A percentile compares a stretch with the other conserved stretches of the same genome.
Evolutionary conservation across 2,888 invertebrate genomes (phyloP).

Genomic region (Eulithis prunata): DNA sequence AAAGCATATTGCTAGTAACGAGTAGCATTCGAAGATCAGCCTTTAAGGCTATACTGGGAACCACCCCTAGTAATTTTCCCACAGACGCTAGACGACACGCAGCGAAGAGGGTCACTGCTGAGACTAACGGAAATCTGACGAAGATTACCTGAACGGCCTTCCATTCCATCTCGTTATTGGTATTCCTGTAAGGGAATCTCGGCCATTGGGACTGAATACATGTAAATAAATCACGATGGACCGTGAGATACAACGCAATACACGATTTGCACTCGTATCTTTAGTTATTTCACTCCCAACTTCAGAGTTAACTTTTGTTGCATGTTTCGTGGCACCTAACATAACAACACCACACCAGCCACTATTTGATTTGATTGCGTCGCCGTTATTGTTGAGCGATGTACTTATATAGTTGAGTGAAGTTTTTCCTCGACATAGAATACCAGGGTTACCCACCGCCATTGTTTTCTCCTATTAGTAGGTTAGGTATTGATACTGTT

Average conservation of each 20-base stretch:
- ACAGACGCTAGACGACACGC: background rate
- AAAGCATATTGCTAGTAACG: no score
- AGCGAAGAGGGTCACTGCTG: conserved; percentile 13
- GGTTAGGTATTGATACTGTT: conserved; percentile 41
- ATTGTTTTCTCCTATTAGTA: conserved; percentile 51
- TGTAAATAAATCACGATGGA: conserved; percentile 53
- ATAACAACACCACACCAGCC: no score
- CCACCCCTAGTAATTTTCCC: conserved; percentile 1
- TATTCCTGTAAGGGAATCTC: conserved; percentile 63
- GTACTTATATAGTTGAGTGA: no score
- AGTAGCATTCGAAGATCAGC: no score
- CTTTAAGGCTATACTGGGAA: no score
- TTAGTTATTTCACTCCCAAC: background rate
- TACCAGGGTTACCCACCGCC: conserved; percentile 35
- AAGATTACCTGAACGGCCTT: conserved; percentile 41
- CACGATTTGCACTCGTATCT: conserved; percentile 42
- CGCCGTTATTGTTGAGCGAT: no score
- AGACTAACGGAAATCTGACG: conserved; percentile 34
- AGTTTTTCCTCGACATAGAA: background rate
- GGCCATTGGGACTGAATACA: conserved; percentile 59
- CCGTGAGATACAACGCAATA: conserved; percentile 57
- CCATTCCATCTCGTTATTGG: conserved; percentile 54
- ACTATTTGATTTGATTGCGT: no score
- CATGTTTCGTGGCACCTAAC: no score
- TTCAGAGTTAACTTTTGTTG: no score